These are phyloP conservation scores for Heliangelus exortis DNA, from an alignment of 2,797 vertebrate species.

Conservation along the genomic window DNA sequence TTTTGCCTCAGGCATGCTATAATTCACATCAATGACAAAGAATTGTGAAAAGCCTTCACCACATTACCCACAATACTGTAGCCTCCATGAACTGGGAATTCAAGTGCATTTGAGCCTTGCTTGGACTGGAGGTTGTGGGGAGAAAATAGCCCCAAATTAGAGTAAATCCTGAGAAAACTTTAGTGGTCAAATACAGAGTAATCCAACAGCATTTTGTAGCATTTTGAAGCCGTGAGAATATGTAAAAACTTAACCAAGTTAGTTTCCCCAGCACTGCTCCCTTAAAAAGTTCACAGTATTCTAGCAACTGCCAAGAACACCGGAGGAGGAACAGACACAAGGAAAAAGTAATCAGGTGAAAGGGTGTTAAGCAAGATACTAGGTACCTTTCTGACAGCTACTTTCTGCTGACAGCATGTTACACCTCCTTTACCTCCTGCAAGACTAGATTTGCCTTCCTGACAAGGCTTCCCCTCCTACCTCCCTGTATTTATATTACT, in stretches of 20 bases:
- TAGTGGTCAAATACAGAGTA: background rate
- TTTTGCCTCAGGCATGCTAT: background rate
- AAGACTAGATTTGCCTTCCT: background rate
- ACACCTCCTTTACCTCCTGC: background rate
- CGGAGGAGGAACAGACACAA: background rate
- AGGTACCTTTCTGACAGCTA: background rate
- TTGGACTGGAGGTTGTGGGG: background rate
- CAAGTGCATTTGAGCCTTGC: background rate
- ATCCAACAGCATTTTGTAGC: background rate
- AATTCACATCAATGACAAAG: conserved; percentile 2
- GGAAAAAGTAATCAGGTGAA: background rate
- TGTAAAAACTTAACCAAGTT: background rate
- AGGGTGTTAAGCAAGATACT: background rate
- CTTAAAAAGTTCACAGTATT: background rate
- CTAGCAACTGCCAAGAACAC: background rate
- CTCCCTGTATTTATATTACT: background rate
- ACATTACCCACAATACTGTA: background rate
- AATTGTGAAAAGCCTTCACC: background rate
- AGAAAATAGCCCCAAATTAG: background rate
- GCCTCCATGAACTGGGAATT: background rate
- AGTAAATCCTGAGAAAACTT: background rate
- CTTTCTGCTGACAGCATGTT: background rate
- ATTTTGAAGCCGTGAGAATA: background rate
- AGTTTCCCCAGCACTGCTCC: background rate
- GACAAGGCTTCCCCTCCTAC: background rate